Evolutionary conservation across 2,888 invertebrate species (phyloP).

Genomic region (Phymatocera aterrima): DNA sequence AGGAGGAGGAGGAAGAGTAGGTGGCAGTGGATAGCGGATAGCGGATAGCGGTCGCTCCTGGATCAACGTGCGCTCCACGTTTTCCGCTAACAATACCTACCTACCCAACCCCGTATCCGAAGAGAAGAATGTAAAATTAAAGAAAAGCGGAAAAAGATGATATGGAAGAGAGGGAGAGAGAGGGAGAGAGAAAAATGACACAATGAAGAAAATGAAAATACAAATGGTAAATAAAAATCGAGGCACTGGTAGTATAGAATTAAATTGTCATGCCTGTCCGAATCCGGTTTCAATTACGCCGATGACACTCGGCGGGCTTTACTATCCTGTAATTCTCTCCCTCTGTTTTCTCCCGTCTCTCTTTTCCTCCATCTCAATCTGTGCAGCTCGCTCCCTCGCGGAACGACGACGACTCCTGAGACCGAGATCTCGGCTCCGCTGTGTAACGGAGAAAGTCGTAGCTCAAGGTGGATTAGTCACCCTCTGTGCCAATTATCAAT

Average conservation of each 20-base stretch:
- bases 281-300: constrained; percentile 38
- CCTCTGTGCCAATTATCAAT: constrained; percentile 21
- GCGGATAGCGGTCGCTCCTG: background rate
- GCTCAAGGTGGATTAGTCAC: constrained; percentile 6
- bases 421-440: background rate
- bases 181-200: background rate
- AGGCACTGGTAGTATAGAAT: constrained; percentile 16
- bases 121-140: background rate
- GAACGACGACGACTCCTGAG: background rate
- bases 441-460: background rate
- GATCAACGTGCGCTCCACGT: background rate
- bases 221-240: constrained; percentile 26
- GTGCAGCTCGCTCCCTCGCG: too few relatives aligned
- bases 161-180: background rate
- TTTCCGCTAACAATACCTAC: background rate
- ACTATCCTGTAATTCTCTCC: background rate
- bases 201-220: background rate
- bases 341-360: background rate
- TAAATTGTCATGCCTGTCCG: constrained; percentile 38
- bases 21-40: background rate
- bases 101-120: too few relatives aligned
- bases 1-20: too few relatives aligned
- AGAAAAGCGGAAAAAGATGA: background rate
- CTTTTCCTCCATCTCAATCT: background rate
- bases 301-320: constrained; percentile 1